Evolutionary conservation across 2,888 invertebrate species (phyloP).

Genomic region (Bhutanitis thaidina): DNA sequence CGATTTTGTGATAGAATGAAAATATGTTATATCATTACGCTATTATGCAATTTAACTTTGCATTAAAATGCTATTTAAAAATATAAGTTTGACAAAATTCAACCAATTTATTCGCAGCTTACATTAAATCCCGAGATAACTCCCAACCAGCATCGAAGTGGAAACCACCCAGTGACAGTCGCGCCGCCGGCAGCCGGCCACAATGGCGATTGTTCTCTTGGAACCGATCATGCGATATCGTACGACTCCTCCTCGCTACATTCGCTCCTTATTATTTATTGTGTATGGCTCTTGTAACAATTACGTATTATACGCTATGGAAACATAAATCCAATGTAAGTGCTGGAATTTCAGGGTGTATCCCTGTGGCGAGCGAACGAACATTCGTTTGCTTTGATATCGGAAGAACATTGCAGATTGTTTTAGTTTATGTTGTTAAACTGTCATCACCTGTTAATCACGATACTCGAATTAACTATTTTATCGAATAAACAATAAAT

Average conservation of each 20-base stretch:
- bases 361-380: neutral
- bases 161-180: constrained; percentile 57
- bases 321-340: constrained; percentile 10
- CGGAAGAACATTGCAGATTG: too few relatives aligned
- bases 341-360: constrained; percentile 1
- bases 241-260: constrained; percentile 39
- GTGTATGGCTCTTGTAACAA: constrained; percentile 33
- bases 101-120: neutral
- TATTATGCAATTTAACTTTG: too few relatives aligned
- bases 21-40: too few relatives aligned
- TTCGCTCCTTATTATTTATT: constrained; percentile 53
- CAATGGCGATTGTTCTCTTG: constrained; percentile 68
- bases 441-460: too few relatives aligned
- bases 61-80: too few relatives aligned
- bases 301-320: constrained; percentile 28
- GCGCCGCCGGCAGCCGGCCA: constrained; percentile 59
- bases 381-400: neutral
- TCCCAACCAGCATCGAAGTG: constrained; percentile 30
- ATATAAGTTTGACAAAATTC: neutral
- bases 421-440: too few relatives aligned
- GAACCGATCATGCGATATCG: constrained; percentile 47
- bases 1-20: too few relatives aligned
- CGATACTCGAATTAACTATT: too few relatives aligned
- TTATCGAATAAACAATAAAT: too few relatives aligned
- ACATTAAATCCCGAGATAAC: constrained; percentile 27